Percentiles rank a stretch among this genome's conserved stretches.
Evolutionary conservation across 2,888 invertebrate species (phyloP).

Genomic region (Julus scandinavius): DNA sequence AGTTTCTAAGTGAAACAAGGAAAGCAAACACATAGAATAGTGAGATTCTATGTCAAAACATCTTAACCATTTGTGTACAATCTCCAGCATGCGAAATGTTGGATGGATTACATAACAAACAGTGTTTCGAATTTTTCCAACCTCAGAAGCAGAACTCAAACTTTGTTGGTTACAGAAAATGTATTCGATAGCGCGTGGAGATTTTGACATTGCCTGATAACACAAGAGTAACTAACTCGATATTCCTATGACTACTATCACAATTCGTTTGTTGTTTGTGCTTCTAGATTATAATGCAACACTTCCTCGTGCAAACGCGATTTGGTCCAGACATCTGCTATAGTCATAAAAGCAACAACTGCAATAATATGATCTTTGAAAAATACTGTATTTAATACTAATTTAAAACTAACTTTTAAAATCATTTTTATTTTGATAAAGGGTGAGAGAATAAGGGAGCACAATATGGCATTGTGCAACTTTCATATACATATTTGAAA

Average conservation of each 20-base stretch:
- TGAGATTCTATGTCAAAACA: too few species aligned
- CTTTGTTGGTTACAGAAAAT: background rate
- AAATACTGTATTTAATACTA: too few species aligned
- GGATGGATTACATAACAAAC: too few species aligned
- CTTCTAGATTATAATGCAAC: background rate
- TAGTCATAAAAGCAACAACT: background rate
- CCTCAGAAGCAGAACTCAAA: background rate
- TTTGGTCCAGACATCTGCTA: background rate
- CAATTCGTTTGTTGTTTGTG: background rate
- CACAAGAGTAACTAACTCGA: background rate
- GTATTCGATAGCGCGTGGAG: background rate
- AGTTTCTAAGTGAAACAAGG: background rate
- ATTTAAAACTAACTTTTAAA: too few species aligned
- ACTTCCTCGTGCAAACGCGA: background rate
- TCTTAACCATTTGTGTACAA: too few species aligned
- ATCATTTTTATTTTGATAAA: too few species aligned
- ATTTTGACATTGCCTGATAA: background rate
- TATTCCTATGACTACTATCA: conserved; percentile 6
- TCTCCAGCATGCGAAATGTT: too few species aligned
- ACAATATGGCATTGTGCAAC: background rate
- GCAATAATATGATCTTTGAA: background rate
- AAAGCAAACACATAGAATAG: background rate
- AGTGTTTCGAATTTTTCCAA: too few species aligned
- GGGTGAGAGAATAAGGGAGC: background rate
- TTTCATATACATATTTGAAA: too few species aligned